Evolutionary conservation across 1,140 invertebrate genomes (phyloP).

Genomic region (Lutraria rhynchaena): DNA sequence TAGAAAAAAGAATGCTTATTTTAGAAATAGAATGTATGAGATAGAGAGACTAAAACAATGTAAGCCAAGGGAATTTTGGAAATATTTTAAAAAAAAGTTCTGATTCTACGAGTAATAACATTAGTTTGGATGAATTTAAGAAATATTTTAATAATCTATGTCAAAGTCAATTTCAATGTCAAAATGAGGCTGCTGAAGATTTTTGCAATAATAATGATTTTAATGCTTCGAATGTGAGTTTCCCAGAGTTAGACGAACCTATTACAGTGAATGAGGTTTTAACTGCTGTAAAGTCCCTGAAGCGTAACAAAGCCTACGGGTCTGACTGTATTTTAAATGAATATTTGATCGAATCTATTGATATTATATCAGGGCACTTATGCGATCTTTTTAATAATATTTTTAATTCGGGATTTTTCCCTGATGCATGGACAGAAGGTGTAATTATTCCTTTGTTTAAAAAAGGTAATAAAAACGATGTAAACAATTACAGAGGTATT

Average conservation of each 20-base stretch:
- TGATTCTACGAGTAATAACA: no score
- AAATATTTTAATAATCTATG: not conserved
- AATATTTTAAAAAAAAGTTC: no score
- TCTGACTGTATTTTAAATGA: constrained; percentile 9
- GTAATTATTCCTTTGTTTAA: no score
- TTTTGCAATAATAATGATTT: constrained; percentile 4
- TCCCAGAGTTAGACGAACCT: no score
- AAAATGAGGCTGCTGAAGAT: not conserved
- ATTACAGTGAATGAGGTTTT: not conserved
- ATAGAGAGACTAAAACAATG: not conserved
- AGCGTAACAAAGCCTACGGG: not conserved
- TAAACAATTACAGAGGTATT: constrained; percentile 43
- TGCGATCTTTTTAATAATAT: constrained; percentile 38
- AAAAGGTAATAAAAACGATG: no score
- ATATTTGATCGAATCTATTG: constrained; percentile 2
- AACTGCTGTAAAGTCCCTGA: no score
- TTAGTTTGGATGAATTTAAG: not conserved
- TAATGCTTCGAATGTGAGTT: not conserved
- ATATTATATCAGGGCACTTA: not conserved
- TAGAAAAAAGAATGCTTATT: not conserved
- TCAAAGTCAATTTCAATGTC: not conserved
- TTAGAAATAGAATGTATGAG: no score
- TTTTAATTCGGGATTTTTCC: constrained; percentile 17
- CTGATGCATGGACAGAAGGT: no score
- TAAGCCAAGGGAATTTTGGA: constrained; percentile 19